Conservation (phyloP, 92 coral and sea anemone genomes). For the Epizoanthus fatuus region DNA sequence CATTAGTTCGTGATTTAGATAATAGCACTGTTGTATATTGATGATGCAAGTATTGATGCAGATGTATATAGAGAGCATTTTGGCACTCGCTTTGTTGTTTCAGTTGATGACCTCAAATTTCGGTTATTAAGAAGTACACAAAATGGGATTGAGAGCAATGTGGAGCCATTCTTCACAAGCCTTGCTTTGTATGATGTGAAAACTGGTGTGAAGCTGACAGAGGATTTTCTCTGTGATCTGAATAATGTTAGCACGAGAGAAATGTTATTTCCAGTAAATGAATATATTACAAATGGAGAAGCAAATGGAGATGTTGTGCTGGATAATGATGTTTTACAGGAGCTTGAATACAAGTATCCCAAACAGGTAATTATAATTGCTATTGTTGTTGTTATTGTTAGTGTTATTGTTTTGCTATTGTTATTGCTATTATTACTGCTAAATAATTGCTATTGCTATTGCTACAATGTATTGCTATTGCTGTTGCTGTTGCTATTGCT, state of each 20-base stretch:
- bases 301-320: slow-evolving; percentile 64
- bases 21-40: slow-evolving; percentile 82
- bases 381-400: background rate
- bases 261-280: slow-evolving; percentile 77
- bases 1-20: slow-evolving; percentile 84
- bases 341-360: slow-evolving; percentile 74
- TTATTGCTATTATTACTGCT: background rate
- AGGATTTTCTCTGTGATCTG: slow-evolving; percentile 96
- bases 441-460: too few relatives aligned
- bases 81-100: slow-evolving; percentile 86
- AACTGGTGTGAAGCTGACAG: slow-evolving; percentile 90
- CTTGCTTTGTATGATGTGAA: slow-evolving; percentile 94
- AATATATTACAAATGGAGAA: slow-evolving; percentile 83
- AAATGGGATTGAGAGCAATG: slow-evolving; percentile 80
- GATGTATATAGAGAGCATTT: slow-evolving; percentile 86
- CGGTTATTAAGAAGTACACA: slow-evolving; percentile 78
- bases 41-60: slow-evolving; percentile 92
- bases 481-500: too few relatives aligned
- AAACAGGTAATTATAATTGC: slow-evolving; percentile 42
- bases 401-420: background rate
- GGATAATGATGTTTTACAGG: slow-evolving; percentile 39
- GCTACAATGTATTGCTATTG: too few relatives aligned
- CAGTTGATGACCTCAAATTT: slow-evolving; percentile 91
- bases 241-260: slow-evolving; percentile 80
- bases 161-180: slow-evolving; percentile 94